Evolutionary conservation across 2,888 invertebrate species (phyloP), one percentile per base, ranked within the genome.

Genomic region (Phania funesta): DNA sequence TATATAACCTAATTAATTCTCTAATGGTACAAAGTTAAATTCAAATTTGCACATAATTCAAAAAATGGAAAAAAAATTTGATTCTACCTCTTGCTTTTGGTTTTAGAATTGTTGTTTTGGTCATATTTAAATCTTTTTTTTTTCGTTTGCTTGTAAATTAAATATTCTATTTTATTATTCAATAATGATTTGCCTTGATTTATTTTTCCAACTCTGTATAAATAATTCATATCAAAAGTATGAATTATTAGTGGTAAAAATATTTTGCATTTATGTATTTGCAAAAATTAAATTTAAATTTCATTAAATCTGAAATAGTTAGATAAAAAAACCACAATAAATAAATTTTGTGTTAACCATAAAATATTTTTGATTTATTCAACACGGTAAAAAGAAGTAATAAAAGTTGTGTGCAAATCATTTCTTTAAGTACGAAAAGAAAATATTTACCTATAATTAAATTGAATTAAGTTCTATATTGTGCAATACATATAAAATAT

Each of bases 321-420:
- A 35, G 35, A 70, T 48, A 35, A 35, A 38, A 50, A 71, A 71
- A 41, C 71, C 71, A 60, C 71, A 71, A 26, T 6, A 60, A 71
- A 60, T 50, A 41, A 60, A 29, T 48, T 60, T 70, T 24, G 6
- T 24, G 44, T 46, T 41, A 9, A 24, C 3, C 16, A 32, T 0
- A 56, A n/a, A 18, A 20, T 26, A 26, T 38, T 26, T 44, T 9
- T 3, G 8, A 56, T 44, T 48, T 26, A 38, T 16, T 38, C 1
- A 50, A 20, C 9, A 18, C 18, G 50, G 11, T 20, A 38, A 9
- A 26, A 29, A 11, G 2, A 13, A 18, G 5, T 5, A 58, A 70
- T 44, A 20, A 18, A 65, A 50, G 13, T 46, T 44, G 26, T 16
- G 11, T 3, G 22, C 20, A n/a, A 50, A 38, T 32, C 48, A 64